Evolutionary conservation across 2,113 vertebrate species (phyloP), one percentile per base, ranked within the genome.

Genomic region (Morone chrysops): DNA sequence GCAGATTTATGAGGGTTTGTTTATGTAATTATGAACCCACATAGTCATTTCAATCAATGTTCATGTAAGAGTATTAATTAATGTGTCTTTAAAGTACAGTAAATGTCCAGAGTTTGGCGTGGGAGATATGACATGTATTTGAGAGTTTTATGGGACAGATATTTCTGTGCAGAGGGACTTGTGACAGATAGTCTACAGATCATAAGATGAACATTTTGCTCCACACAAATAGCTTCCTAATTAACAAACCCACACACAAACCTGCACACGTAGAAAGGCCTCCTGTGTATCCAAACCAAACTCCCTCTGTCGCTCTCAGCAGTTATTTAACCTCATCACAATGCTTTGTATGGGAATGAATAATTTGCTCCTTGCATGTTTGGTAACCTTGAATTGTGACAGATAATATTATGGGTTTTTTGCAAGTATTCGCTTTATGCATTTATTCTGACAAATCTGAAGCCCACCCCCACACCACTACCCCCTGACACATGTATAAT

Each of bases 331-430:
- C 61, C 76, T 86, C 75, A 78, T 85, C 81, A 36, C 70, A 20
- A 6, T 69, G 75, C 82, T 88, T 84, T 81, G 69, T 70, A 75
- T 79, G 67, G 16, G 60, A 81, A 78, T 70, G 70, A 80, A 90
- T 89, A 83, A 90, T 88, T 75, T 79, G 73, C 86, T 65, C 41
- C 67, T 83, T 65, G 69, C 79, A 56, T 81, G 79, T 92, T 93
- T 90, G 40, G 59, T 88, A 88, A 90, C 90, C 91, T 92, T 92
- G 88, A 82, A 83, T 89, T 85, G 75, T 85, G 81, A 89, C 88
- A 83, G 78, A 59, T 88, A 78, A 83, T 83, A 88, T 90, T 86
- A 86, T 70, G 81, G 67, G 18, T 69, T 76, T 31, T 86, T 78
- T 68, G 53, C 63, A 68, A 86, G 60, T 53, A 40, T 67, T 71